phyloP scores from a whole-genome alignment of 1,140 invertebrate species.

The Helicoverpa zea region DNA sequence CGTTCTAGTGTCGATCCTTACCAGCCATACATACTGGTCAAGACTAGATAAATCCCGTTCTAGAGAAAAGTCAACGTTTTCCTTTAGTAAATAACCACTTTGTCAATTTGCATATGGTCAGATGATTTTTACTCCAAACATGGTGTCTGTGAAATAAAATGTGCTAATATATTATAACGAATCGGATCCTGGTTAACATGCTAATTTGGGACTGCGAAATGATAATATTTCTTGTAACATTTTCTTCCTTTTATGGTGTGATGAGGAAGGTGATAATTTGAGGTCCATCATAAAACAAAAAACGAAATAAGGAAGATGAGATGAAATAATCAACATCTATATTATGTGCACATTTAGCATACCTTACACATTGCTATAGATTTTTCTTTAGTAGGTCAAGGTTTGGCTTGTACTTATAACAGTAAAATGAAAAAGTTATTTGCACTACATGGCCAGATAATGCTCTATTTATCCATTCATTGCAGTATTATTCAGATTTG shows the following conservation, averaged over 20 bases:
- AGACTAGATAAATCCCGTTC: not conserved
- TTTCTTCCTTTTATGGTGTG: not conserved
- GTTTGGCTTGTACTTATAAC: too few species aligned
- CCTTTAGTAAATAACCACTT: not conserved
- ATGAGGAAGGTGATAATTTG: slow-evolving; percentile 6
- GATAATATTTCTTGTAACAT: not conserved
- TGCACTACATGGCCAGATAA: too few species aligned
- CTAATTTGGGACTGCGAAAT: not conserved
- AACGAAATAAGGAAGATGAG: not conserved
- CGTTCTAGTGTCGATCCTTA: not conserved
- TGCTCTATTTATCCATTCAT: too few species aligned
- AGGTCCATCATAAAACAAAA: not conserved
- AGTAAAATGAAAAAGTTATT: too few species aligned
- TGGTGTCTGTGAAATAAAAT: not conserved
- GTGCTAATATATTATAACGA: not conserved
- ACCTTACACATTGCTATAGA: too few species aligned
- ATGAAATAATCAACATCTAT: too few species aligned
- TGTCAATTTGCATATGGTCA: slow-evolving; percentile 12
- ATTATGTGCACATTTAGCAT: too few species aligned
- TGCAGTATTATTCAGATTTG: not conserved
- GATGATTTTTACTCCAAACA: not conserved
- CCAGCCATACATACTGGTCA: not conserved
- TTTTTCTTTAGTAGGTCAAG: too few species aligned
- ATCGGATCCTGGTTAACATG: not conserved
- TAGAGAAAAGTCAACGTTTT: not conserved